Evolutionary conservation across 2,888 invertebrate genomes (phyloP).

Genomic region (Coelogynopora nodosa): DNA sequence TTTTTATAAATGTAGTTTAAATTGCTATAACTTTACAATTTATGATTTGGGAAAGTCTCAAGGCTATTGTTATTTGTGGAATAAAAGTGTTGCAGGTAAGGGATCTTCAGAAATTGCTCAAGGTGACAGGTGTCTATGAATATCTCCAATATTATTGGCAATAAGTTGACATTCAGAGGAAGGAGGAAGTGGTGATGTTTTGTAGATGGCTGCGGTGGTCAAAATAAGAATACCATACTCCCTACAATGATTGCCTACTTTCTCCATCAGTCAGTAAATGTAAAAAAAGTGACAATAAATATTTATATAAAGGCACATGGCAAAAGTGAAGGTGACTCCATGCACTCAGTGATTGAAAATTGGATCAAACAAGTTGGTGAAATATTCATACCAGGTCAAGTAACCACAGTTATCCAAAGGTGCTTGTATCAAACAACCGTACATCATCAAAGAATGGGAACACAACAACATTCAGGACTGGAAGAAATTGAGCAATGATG

Average conservation of each 20-base stretch:
- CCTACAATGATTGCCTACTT: constrained; percentile 25
- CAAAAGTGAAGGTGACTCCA: constrained; percentile 28
- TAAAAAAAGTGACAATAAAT: neutral
- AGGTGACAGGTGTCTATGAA: neutral
- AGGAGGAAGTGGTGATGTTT: constrained; percentile 10
- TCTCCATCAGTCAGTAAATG: neutral
- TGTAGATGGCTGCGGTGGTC: constrained; percentile 1
- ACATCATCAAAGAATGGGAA: constrained; percentile 20
- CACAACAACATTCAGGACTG: neutral
- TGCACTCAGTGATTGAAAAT: constrained; percentile 21
- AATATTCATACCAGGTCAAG: neutral
- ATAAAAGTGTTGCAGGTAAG: neutral
- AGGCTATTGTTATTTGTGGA: neutral
- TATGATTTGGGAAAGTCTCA: neutral
- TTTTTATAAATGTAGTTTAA: neutral
- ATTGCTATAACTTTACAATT: neutral
- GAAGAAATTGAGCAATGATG: constrained; percentile 24
- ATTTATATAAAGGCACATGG: neutral
- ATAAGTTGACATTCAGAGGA: neutral
- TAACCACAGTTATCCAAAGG: constrained; percentile 18
- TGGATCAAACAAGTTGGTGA: neutral
- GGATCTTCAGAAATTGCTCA: neutral
- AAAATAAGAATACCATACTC: constrained; percentile 4
- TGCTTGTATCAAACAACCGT: constrained; percentile 18
- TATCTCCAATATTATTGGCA: too few species aligned